phyloP scores from a whole-genome alignment of 2,888 invertebrate genomes.

The Oxystoma pomonae region DNA sequence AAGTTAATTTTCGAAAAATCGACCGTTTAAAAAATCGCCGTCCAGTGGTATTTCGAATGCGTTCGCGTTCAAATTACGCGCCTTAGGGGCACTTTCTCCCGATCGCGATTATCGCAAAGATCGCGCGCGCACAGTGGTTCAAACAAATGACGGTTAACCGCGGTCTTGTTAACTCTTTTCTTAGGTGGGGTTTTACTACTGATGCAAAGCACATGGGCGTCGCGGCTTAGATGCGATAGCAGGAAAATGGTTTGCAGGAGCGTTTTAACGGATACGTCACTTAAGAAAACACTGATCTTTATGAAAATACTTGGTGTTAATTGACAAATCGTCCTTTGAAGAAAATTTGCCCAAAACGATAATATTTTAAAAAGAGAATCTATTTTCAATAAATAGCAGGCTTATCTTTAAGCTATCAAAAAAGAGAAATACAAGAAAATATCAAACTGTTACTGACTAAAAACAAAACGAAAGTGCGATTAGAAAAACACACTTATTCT shows the following conservation, averaged over 20 bases:
- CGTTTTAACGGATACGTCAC: neutral
- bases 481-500: too few species aligned
- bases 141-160: neutral
- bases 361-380: too few species aligned
- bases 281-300: too few species aligned
- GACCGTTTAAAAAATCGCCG: neutral
- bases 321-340: too few species aligned
- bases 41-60: neutral
- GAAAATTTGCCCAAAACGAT: too few species aligned
- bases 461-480: too few species aligned
- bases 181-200: neutral
- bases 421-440: too few species aligned
- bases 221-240: neutral
- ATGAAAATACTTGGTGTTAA: too few species aligned
- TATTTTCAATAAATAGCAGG: too few species aligned
- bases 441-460: too few species aligned
- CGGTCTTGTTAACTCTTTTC: neutral
- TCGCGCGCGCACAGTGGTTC: neutral
- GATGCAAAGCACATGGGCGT: neutral
- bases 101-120: neutral
- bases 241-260: neutral
- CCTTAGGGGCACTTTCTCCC: neutral
- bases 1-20: neutral
- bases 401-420: too few species aligned
- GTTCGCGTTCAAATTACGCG: neutral